Evolutionary conservation across 2,888 invertebrate genomes (phyloP), one percentile per base, ranked within the genome.

Genomic region (Erannis defoliaria): DNA sequence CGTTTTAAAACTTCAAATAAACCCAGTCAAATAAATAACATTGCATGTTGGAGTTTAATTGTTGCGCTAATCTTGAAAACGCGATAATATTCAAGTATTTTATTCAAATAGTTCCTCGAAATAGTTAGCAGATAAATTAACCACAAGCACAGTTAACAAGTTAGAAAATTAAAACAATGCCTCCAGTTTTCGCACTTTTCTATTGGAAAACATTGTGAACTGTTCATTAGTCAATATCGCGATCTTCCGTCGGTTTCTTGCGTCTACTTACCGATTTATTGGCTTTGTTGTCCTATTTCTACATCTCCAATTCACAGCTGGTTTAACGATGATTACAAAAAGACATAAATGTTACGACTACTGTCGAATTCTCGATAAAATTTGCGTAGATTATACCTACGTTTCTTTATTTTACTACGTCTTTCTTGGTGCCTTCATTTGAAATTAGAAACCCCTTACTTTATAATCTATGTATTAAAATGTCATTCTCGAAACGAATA

Each of bases 141-240:
- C n/a, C 5, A 6, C 43, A n/a, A 31, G 29, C 12, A 18, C 1
- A 10, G 21, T 21, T 21, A 4, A 35, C 5, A 26, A 35, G 12
- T 35, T 35, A 33, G 31, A 31, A 49, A 49, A 16, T 40, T 56
- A 5, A 5, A 35, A 50, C 57, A 50, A 46, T 38, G 37, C 45
- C 6, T 26, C 2, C 18, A 48, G 37, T 42, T 50, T 51, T 55
- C 50, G 3, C 50, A 55, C 55, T 45, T 55, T 51, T 61, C 61
- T 45, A 45, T 45, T 55, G 12, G 50, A 54, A 60, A 60, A 26
- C 49, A 18, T 8, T 26, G 14, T 26, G 14, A 26, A 45, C 43
- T 26, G 43, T 26, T 23, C 6, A 23, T 49, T 23, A 9, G 21
- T 16, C 21, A 21, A 49, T 54, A 54, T 60, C 8, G 29, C 33